Evolutionary conservation across 2,888 invertebrate genomes (phyloP).

Genomic region (Schizaphis graminum): DNA sequence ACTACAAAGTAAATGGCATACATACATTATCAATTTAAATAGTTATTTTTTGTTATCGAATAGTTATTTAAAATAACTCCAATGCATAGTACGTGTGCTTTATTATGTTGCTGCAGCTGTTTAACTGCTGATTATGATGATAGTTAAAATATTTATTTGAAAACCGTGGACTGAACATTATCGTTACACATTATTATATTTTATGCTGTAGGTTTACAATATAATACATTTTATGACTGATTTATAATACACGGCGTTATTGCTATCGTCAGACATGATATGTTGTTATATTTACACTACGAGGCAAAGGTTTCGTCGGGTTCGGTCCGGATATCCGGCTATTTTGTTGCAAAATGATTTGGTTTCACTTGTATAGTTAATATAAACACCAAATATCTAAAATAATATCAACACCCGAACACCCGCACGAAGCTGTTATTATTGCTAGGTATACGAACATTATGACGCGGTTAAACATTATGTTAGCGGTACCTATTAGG

Average conservation of each 20-base stretch:
- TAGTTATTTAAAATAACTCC: conserved; percentile 14
- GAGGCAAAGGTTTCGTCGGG: background rate
- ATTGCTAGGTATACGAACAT: background rate
- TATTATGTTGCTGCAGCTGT: background rate
- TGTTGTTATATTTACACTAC: background rate
- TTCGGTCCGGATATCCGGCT: conserved; percentile 30
- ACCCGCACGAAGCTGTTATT: background rate
- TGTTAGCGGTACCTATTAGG: background rate
- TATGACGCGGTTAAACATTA: no score
- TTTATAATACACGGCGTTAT: background rate
- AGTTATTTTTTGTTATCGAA: conserved; percentile 21
- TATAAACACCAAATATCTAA: background rate
- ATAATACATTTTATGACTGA: background rate
- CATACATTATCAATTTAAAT: conserved; percentile 10
- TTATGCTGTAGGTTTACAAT: background rate
- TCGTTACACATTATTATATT: background rate
- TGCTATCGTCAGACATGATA: background rate
- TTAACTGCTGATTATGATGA: background rate
- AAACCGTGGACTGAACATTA: background rate
- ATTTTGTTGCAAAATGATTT: conserved; percentile 21
- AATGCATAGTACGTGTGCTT: background rate
- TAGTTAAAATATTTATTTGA: background rate
- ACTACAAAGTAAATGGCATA: conserved; percentile 23
- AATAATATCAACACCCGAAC: background rate
- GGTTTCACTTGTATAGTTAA: background rate